Evolutionary conservation across 2,888 invertebrate species (phyloP), one percentile per base, ranked within the genome.

Genomic region (Therioaphis trifolii): DNA sequence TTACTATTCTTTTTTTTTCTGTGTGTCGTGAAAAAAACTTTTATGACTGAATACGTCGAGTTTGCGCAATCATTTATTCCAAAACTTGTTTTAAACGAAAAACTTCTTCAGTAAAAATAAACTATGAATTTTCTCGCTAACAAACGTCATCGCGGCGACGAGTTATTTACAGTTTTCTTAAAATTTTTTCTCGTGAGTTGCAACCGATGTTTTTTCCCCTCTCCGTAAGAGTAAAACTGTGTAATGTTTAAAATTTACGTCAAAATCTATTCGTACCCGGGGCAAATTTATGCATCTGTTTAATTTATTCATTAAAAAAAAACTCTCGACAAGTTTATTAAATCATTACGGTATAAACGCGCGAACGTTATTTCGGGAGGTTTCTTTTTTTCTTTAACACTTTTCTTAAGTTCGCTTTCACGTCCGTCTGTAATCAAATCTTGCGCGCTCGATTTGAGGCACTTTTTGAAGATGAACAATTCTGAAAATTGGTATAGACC

Each of bases 31-130:
- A 49, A 66, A 75, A 49, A 80, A 71, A 80, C 69, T 80, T 80
- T 80, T 80, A 46, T 61, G 46, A 71, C 80, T 80, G 80, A 80
- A 80, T 46, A 71, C 58, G 80, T 43, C 18, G 43, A 71, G 71
- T 80, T 80, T 15, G 27, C 69, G 29, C 58, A 71, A 80, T 80
- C 71, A 55, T 58, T 69, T 71, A 80, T 71, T 71, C 58, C 71
- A 71, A 79, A 80, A 80, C 80, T 80, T 46, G 71, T 69, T 46
- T 80, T 71, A 71, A 80, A 80, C 29, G 58, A 40, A 40, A 80
- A 80, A 80, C 71, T 80, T 80, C 71, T 58, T 0, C 40, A 29
- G 71, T 58, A 46, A 80, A 79, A 58, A 43, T 55, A 58, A 80
- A 80, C 40, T 71, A 71, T 46, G 58, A 71, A 71, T 71, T 46